phyloP scores from a whole-genome alignment of 2,797 vertebrate genomes.

The Pogoniulus pusillus region DNA sequence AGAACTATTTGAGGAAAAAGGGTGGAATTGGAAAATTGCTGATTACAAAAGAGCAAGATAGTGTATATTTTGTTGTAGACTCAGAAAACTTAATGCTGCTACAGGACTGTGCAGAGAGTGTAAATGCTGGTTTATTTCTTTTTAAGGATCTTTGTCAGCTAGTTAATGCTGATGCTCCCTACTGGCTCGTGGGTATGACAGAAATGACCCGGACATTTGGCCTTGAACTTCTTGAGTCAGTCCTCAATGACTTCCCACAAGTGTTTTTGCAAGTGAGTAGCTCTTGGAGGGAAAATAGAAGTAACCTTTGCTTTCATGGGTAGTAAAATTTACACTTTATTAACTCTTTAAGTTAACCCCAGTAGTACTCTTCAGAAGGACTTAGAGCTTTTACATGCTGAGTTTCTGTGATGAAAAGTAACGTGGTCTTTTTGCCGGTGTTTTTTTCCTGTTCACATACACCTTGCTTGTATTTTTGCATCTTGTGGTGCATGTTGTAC shows the following conservation, averaged over 20 bases:
- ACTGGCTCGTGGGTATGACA: slow-evolving; percentile 99
- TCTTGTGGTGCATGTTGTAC: neutral
- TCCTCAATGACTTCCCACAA: slow-evolving; percentile 95
- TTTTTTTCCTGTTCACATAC: neutral
- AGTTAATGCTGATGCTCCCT: slow-evolving; percentile 98
- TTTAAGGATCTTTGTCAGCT: slow-evolving; percentile 95
- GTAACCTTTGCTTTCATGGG: neutral
- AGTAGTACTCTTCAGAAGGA: neutral
- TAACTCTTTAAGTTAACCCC: neutral
- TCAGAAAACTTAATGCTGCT: neutral
- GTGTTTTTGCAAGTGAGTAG: slow-evolving; percentile 92
- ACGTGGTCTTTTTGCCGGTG: neutral
- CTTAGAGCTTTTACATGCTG: neutral
- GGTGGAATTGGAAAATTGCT: neutral
- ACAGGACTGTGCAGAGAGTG: neutral
- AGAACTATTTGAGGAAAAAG: neutral
- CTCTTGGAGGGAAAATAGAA: neutral
- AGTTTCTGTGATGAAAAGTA: neutral
- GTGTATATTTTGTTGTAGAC: neutral
- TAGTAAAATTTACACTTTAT: neutral
- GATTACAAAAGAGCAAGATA: neutral
- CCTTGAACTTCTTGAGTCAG: slow-evolving; percentile 95
- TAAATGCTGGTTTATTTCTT: slow-evolving; percentile 23
- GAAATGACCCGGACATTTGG: slow-evolving; percentile 99
- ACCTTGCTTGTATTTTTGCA: neutral